phyloP scores from a whole-genome alignment of 1,140 invertebrate genomes.

The Brachionus angularis region DNA sequence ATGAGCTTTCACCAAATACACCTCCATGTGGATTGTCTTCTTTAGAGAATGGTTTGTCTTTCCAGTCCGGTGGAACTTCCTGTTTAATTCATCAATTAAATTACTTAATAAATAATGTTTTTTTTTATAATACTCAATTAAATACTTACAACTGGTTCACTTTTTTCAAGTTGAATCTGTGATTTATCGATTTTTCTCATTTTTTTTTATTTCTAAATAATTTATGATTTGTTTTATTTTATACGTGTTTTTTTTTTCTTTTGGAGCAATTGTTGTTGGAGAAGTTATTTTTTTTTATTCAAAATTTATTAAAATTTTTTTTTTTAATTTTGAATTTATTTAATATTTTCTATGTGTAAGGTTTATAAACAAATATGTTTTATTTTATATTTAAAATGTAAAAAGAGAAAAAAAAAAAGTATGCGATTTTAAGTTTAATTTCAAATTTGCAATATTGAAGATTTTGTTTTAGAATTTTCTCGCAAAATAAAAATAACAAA shows the following conservation, averaged over 20 bases:
- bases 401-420: no score
- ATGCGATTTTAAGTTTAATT: no score
- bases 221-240: no score
- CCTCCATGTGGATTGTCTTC: constrained; percentile 55
- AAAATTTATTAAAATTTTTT: not conserved
- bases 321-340: not conserved
- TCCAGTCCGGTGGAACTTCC: constrained; percentile 41
- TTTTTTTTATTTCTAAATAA: no score
- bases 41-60: constrained; percentile 35
- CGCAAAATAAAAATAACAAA: no score
- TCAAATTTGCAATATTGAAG: no score
- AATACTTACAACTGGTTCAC: constrained; percentile 10
- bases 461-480: no score
- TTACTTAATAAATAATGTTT: not conserved
- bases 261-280: no score
- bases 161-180: constrained; percentile 9
- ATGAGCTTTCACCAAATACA: constrained; percentile 70
- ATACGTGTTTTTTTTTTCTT: no score
- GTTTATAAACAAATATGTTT: no score
- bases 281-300: not conserved
- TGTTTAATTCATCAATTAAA: not conserved
- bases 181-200: constrained; percentile 34
- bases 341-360: no score
- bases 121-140: not conserved
- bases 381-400: no score